phyloP scores from a whole-genome alignment of 2,113 vertebrate species.

The Protobothrops flavoviridis region DNA sequence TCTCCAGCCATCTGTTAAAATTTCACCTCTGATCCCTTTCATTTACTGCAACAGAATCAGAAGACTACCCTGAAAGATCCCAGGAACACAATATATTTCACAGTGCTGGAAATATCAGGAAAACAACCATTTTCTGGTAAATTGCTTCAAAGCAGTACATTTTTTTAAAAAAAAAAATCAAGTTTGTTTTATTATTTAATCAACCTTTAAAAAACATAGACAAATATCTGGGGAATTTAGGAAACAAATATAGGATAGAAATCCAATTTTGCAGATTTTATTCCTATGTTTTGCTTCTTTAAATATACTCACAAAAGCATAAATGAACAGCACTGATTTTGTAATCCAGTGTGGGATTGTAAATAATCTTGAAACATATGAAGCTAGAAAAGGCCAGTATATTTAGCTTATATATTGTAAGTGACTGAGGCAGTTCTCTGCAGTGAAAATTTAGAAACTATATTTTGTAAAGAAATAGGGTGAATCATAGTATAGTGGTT shows the following conservation, averaged over 20 bases:
- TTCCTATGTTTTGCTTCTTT: conserved; percentile 44
- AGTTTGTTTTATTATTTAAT: conserved; percentile 66
- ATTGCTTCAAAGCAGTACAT: conserved; percentile 59
- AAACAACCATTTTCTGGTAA: conserved; percentile 46
- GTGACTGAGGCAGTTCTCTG: conserved; percentile 67
- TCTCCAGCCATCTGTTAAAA: conserved; percentile 25
- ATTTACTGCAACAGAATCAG: conserved; percentile 57
- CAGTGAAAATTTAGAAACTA: conserved; percentile 61
- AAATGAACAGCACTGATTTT: conserved; percentile 38
- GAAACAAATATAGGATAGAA: conserved; percentile 55
- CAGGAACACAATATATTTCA: conserved; percentile 46
- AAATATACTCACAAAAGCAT: conserved; percentile 41
- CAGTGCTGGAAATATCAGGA: conserved; percentile 43
- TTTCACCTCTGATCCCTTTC: conserved; percentile 44
- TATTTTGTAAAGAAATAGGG: conserved; percentile 56
- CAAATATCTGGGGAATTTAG: conserved; percentile 53
- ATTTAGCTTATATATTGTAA: conserved; percentile 53
- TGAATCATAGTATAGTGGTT: conserved; percentile 52
- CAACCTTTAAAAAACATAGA: conserved; percentile 56
- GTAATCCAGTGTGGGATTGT: conserved; percentile 45
- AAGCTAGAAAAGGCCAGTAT: conserved; percentile 63
- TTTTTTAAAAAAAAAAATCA: conserved; percentile 47
- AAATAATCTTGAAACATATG: conserved; percentile 44
- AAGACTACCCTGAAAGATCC: conserved; percentile 41
- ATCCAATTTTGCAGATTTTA: conserved; percentile 59